Base-by-base conservation (phyloP, 1,140 invertebrate genomes). In the Grapholita molesta region DNA sequence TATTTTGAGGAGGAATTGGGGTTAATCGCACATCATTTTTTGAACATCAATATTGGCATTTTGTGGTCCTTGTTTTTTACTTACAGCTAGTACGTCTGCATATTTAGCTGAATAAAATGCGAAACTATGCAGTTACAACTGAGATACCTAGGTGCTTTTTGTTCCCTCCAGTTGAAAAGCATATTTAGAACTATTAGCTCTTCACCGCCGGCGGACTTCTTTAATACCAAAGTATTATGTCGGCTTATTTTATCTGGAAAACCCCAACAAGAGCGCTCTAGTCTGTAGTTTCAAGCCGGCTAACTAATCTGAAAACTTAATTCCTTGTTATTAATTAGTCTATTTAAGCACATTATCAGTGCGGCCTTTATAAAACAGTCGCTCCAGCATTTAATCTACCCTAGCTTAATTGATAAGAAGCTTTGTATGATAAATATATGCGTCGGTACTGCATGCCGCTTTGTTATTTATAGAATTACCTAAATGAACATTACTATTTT, bases 341-440 rank as follows among this genome's bases (percentile, higher is more conserved):
- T 76, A 21, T 75, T 76, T 69, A 73, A 75, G 66, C 76, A 75
- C 24, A 75, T 75, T 83, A 82, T 82, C 77, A 76, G 68, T 61
- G 81, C 82, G 83, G 84, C 72, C 64, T 77, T 75, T 64, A 80
- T 83, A 67, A 82, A 79, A 80, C 70, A 24, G 67, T 21, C 24
- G 66, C 23, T 74, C 24, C 42, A 73, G 75, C 73, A 67, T 75
- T 76, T 77, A 85, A 84, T 84, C 78, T 61, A 77, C 66, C 42
- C 66, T 67, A 73, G 83, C 76, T 85, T 87, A 85, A 65, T 64
- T 81, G 85, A 88, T 88, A 88, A 88, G 77, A 55, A 42, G 67
- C 77, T 77, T 77, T 69, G 67, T 72, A 76, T 79, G 80, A 85
- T 83, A 83, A 79, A 70, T 69, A 67, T 67, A 8, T 64, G n/a